Base-by-base conservation (phyloP, 2,113 vertebrate species). In the Donacobius atricapilla region DNA sequence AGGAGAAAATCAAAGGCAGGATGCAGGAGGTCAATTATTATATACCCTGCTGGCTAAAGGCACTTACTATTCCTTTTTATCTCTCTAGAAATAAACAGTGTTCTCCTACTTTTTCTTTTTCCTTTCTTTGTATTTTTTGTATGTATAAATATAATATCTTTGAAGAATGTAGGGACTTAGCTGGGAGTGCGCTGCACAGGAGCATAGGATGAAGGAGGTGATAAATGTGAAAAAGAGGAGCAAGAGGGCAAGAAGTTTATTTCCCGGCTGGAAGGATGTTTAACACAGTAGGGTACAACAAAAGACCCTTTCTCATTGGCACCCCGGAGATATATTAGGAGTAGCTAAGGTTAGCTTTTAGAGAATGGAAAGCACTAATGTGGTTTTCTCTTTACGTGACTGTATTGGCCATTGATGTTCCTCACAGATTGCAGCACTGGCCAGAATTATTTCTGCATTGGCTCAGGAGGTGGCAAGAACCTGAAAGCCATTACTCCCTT, bases 1-100 rank as follows among this genome's bases (percentile, higher is more conserved):
- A 95, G 88, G 92, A 90, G 65, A 93, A 97, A 97, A 98, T 97
- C 96, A 97, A 97, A 97, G 93, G 57, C 95, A 97, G 71, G 81
- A 95, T 95, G 87, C 78, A 94, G 78, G 93, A 95, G 90, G 97
- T 97, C 96, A 92, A 18, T 84, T 95, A 35, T 94, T 89, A 64
- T 33, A 94, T 86, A 72, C 82, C 47, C 81, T 65, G 66, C 65
- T 93, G 82, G 69, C 80, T 96, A 66, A 91, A 92, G 77, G 51
- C 66, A 10, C 77, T 92, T 94, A 50, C 13, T 82, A 50, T 94
- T 95, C 80, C 83, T 79, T 96, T 96, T 91, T 83, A 72, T 91
- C 90, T 90, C 84, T 81, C 70, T 87, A 90, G 88, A 97, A 97
- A 91, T 76, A 83, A 94, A 75, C 4, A 19, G 10, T 91, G 66